These are phyloP conservation scores for Anguilla anguilla DNA, from an alignment of 2,797 vertebrate species.

Conservation along the genomic window DNA sequence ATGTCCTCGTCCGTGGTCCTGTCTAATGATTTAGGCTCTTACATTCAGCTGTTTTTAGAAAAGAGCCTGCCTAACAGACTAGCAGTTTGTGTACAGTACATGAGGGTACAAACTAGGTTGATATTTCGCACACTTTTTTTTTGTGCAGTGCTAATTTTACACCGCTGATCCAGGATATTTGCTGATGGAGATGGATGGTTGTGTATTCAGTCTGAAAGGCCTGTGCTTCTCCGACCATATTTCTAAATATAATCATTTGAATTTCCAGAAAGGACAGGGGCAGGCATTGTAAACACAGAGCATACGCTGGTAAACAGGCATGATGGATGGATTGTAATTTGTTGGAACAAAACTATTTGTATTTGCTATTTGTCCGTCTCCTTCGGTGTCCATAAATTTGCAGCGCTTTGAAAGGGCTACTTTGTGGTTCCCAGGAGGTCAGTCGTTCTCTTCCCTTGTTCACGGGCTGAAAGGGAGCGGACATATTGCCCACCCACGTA, in stretches of 20 bases:
- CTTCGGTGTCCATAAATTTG: background rate
- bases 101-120: background rate
- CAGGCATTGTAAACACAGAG: background rate
- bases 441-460: background rate
- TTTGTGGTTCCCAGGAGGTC: background rate
- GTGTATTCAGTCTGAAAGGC: background rate
- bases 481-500: constrained; percentile 2
- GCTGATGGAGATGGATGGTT: background rate
- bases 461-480: background rate
- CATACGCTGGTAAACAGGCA: constrained; percentile 1
- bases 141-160: background rate
- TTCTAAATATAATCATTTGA: constrained; percentile 3
- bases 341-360: background rate
- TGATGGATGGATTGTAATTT: constrained; percentile 5
- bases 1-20: background rate
- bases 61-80: background rate
- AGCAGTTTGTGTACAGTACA: background rate
- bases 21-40: background rate
- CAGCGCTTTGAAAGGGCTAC: background rate
- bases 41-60: background rate
- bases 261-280: constrained; percentile 8
- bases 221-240: background rate
- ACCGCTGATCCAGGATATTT: background rate
- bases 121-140: background rate
- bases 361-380: background rate